Evolutionary conservation across 2,797 vertebrate genomes (phyloP), one percentile per base, ranked within the genome.

Genomic region (Sardinella longiceps): DNA sequence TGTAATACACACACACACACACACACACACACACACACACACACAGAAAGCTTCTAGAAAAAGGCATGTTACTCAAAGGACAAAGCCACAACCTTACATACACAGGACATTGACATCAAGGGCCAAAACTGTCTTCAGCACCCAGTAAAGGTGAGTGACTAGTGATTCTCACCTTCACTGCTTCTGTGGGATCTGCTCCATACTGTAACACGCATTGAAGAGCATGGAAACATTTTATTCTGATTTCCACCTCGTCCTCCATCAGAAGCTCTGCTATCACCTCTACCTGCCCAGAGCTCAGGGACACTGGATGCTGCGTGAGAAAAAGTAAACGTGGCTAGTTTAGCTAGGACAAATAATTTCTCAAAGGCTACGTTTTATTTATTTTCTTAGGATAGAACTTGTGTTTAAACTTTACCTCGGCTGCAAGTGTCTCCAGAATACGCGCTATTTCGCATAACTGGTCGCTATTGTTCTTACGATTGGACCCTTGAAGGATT

Each of bases 191-290:
- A 37, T 58, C 20, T 30, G n/a, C 2, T 20, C 33, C 51, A 45
- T 28, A 84, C 43, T 28, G 53, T 50, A 63, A 50, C 33, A 81
- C 48, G 43, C 80, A 37, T 25, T 84, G 84, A 81, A 50, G 53
- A 63, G 43, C 28, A 9, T 81, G 77, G 43, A 33, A 85, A 70
- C 80, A 51, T 33, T 81, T 85, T 20, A 46, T n/a, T 51, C 58
- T 81, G n/a, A 51, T 30, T 53, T 66, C 30, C 6, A n/a, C 28
- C 15, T 66, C 25, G 25, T 33, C 18, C 30, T 85, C 84, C 45
- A 66, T 20, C 12, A 85, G 43, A 2, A 28, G 70, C 81, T 46
- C 46, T 50, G 80, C 80, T 23, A 81, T 66, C 23, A 50, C 28
- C 9, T 66, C 20, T 14, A 81, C n/a, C 10, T 81, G 77, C 46